These are phyloP conservation scores for Dichetophora obliterata DNA, from an alignment of 2,888 invertebrate species.

Conservation along the genomic window DNA sequence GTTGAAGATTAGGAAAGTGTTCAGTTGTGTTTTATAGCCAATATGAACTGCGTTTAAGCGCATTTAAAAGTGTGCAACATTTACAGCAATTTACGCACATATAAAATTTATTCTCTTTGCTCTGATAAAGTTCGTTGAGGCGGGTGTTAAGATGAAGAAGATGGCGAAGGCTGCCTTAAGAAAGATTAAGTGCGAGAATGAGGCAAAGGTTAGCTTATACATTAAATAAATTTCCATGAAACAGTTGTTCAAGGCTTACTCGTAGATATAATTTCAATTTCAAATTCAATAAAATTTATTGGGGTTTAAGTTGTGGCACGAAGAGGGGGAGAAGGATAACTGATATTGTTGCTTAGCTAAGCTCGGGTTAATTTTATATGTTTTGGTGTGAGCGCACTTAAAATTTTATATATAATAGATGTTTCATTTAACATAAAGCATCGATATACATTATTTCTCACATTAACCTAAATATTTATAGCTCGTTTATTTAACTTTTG, in stretches of 20 bases:
- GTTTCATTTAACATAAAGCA: too few species aligned
- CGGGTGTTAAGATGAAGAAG: too few species aligned
- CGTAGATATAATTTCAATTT: constrained; percentile 21
- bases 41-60: background rate
- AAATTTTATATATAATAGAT: too few species aligned
- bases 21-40: constrained; percentile 21
- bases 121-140: background rate
- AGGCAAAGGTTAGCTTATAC: background rate
- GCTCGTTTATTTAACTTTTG: too few species aligned
- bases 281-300: constrained; percentile 27
- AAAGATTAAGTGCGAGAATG: background rate
- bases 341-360: background rate
- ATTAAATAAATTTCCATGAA: constrained; percentile 18
- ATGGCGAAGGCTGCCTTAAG: background rate
- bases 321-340: background rate
- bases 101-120: background rate
- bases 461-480: too few species aligned
- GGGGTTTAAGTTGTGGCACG: background rate
- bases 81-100: background rate
- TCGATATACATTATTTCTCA: too few species aligned
- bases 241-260: constrained; percentile 14
- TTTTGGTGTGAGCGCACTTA: too few species aligned
- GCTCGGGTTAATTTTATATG: too few species aligned
- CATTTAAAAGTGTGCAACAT: constrained; percentile 26
- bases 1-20: background rate